phyloP scores from a whole-genome alignment of 2,113 vertebrate genomes.

The Eidolon helvum region DNA sequence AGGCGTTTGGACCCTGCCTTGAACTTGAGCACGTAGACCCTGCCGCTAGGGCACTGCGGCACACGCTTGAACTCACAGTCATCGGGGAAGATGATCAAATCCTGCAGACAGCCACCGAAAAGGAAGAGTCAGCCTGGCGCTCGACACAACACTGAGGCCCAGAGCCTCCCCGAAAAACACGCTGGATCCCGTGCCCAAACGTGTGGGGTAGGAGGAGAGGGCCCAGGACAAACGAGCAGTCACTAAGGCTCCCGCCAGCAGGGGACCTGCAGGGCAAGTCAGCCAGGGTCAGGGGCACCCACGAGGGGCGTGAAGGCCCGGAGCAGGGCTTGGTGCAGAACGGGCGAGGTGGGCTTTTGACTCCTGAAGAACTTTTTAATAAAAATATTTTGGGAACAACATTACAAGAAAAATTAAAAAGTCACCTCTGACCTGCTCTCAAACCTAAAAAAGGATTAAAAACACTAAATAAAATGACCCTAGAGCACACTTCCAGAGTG shows the following conservation, averaged over 20 bases:
- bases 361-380: not conserved
- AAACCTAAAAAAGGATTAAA: not conserved
- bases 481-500: not conserved
- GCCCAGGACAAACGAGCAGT: not conserved
- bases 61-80: constrained; percentile 98
- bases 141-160: fast-evolving
- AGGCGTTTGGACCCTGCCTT: constrained; percentile 97
- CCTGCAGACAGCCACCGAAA: constrained; percentile 78
- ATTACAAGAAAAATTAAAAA: not conserved
- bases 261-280: not conserved
- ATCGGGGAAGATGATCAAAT: constrained; percentile 97
- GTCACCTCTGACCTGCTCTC: not conserved
- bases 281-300: not conserved
- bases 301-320: fast-evolving
- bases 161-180: fast-evolving
- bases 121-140: fast-evolving
- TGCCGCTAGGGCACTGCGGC: constrained; percentile 94
- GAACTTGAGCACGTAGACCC: constrained; percentile 97
- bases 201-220: fast-evolving
- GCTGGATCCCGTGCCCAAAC: fast-evolving
- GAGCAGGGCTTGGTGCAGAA: not conserved
- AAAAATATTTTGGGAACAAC: not conserved
- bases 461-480: fast-evolving
- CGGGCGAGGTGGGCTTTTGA: fast-evolving
- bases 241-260: not conserved